Evolutionary conservation across 2,888 invertebrate genomes (phyloP).

Genomic region (Chrysotoxum bicinctum): DNA sequence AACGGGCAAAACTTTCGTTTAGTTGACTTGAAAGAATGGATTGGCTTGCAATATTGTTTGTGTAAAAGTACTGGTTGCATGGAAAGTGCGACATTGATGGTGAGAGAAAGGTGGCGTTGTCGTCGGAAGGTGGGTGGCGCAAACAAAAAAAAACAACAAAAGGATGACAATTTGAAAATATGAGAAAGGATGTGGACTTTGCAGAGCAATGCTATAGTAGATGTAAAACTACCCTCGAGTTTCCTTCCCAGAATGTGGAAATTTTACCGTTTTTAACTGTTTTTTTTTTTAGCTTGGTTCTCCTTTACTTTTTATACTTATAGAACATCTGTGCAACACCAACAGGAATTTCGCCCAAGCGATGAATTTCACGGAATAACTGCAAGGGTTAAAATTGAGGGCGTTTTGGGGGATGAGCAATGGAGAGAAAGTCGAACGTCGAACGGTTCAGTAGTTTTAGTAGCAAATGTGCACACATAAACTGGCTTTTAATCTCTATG

Average conservation of each 20-base stretch:
- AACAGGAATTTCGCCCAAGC: constrained; percentile 21
- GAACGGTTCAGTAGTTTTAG: constrained; percentile 17
- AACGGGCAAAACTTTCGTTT: constrained; percentile 63
- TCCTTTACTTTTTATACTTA: not conserved
- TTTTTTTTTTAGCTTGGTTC: not conserved
- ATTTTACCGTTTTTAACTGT: not conserved
- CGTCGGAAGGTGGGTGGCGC: not conserved
- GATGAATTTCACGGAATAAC: not conserved
- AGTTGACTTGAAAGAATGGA: constrained; percentile 63
- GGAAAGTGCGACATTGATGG: not conserved
- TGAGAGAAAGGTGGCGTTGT: not conserved
- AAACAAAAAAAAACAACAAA: not conserved
- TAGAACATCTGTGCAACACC: constrained; percentile 41
- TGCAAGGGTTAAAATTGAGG: constrained; percentile 1
- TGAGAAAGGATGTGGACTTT: constrained; percentile 10
- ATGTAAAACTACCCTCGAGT: constrained; percentile 29
- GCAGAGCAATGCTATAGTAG: not conserved
- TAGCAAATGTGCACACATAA: constrained; percentile 45
- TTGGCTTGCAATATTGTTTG: constrained; percentile 49
- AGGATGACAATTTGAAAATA: constrained; percentile 53
- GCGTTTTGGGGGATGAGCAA: not conserved
- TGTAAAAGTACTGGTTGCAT: not conserved
- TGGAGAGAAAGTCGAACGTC: constrained; percentile 26
- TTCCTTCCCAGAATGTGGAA: constrained; percentile 34
- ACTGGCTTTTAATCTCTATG: constrained; percentile 64